Conservation (phyloP, 2,888 invertebrate species). For the Carabus problematicus region DNA sequence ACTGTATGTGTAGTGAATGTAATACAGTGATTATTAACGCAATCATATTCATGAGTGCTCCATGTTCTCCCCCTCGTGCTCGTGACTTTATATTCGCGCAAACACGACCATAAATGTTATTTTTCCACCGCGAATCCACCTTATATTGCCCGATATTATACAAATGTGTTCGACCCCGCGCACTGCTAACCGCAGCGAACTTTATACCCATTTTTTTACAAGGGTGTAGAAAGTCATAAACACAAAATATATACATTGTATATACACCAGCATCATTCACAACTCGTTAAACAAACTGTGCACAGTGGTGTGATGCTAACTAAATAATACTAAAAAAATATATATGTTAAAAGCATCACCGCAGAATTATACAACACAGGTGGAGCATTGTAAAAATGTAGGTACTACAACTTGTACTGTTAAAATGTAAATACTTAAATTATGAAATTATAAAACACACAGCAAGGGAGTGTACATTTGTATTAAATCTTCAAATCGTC, state of each 20-base stretch:
- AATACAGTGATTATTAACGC: slow-evolving; percentile 54
- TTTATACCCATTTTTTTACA: not conserved
- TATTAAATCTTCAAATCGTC: too few relatives aligned
- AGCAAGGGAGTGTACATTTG: too few relatives aligned
- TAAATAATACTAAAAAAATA: too few relatives aligned
- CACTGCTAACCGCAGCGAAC: slow-evolving; percentile 1
- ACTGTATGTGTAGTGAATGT: slow-evolving; percentile 50
- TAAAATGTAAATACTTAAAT: too few relatives aligned
- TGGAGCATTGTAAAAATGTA: too few relatives aligned
- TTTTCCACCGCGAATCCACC: slow-evolving; percentile 16
- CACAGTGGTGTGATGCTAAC: too few relatives aligned
- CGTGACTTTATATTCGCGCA: slow-evolving; percentile 16
- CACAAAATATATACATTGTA: not conserved
- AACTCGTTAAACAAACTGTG: too few relatives aligned
- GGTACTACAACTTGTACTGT: too few relatives aligned
- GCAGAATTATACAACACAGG: too few relatives aligned
- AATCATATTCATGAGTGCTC: slow-evolving; percentile 56
- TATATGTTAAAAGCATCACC: too few relatives aligned
- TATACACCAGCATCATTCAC: too few relatives aligned
- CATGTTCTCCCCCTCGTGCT: slow-evolving; percentile 2
- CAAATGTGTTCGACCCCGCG: slow-evolving; percentile 11
- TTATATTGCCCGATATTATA: slow-evolving; percentile 33
- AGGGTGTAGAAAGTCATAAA: not conserved
- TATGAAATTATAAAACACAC: too few relatives aligned
- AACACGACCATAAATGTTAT: slow-evolving; percentile 35